Evolutionary conservation across 2,113 vertebrate genomes (phyloP), one percentile per base, ranked within the genome.

Genomic region (Siniperca chuatsi): DNA sequence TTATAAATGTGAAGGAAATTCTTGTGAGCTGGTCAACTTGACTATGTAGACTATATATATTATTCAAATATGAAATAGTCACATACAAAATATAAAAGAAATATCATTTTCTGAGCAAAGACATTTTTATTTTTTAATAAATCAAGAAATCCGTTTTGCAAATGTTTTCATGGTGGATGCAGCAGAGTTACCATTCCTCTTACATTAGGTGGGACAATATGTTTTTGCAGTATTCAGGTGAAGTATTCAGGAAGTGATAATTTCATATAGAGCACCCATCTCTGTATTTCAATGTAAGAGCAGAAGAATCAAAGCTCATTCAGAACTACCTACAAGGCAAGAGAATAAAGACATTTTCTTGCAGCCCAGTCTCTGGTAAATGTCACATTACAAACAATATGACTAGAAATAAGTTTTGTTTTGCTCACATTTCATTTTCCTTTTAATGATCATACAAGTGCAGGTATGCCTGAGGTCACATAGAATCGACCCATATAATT

Each of bases 391-490:
- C 46, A 20, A 50, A 10, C 15, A 68, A 11, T 33, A 20, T 8
- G 21, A 48, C n/a, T 0, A 29, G 6, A n/a, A 12, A 50, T 18
- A 70, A 21, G 33, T 55, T 33, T n/a, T 7, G n/a, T 35, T 33
- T 10, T 33, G 8, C 25, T 69, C 16, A 69, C 25, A 54, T 62
- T 20, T 62, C 29, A 16, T 70, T 20, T 48, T 48, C 15, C 2
- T 68, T 48, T 52, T 52, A 52, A 70, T 52, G 29, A 70, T 52
- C 68, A 13, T 70, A 29, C 29, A 70, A 16, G 44, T 70, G n/a
- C 7, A 23, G 2, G 10, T 54, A 40, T 55, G 48, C 1, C 20
- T 37, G 6, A 71, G 21, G 20, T 35, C 29, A 20, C 25, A 52
- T 10, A 69, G 25, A 12, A 42, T 44, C 1, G 11, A 13, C 11